Conservation (phyloP, 1,140 invertebrate genomes). For the Zophobas atratus region DNA sequence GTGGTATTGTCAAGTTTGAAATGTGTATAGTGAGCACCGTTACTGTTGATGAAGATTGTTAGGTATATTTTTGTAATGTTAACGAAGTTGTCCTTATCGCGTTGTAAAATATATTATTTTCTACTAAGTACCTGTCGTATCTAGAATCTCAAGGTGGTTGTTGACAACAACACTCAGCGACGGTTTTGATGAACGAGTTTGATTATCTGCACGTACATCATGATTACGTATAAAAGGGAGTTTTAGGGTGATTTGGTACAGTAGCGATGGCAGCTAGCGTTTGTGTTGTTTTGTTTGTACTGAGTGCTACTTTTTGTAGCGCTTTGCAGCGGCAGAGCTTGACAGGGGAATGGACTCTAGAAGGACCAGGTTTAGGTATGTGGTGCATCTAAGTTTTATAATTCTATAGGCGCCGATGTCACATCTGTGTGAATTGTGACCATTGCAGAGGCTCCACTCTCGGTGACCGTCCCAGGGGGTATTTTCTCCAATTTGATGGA, state of each 20-base stretch:
- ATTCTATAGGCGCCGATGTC: neutral
- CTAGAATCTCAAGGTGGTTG: too few relatives aligned
- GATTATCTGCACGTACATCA: too few relatives aligned
- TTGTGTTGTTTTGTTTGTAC: neutral
- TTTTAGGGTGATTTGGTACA: neutral
- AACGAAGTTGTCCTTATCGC: slow-evolving; percentile 24
- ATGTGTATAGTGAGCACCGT: neutral
- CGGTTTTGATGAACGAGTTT: too few relatives aligned
- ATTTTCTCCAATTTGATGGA: slow-evolving; percentile 85
- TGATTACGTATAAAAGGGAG: too few relatives aligned
- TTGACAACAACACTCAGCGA: too few relatives aligned
- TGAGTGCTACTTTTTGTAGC: neutral
- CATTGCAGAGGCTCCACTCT: neutral
- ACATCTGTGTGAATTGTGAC: neutral
- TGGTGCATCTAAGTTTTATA: neutral
- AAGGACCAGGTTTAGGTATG: neutral
- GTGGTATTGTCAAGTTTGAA: slow-evolving; percentile 2
- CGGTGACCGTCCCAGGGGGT: slow-evolving; percentile 85
- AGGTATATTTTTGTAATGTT: slow-evolving; percentile 27
- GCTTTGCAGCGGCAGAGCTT: neutral
- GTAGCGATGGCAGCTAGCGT: neutral
- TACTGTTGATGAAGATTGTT: slow-evolving; percentile 6
- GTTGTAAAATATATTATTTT: neutral
- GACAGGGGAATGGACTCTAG: neutral
- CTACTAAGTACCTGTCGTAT: neutral